Conservation (phyloP, 2,797 vertebrate genomes). For the Sebastes vulpes region DNA sequence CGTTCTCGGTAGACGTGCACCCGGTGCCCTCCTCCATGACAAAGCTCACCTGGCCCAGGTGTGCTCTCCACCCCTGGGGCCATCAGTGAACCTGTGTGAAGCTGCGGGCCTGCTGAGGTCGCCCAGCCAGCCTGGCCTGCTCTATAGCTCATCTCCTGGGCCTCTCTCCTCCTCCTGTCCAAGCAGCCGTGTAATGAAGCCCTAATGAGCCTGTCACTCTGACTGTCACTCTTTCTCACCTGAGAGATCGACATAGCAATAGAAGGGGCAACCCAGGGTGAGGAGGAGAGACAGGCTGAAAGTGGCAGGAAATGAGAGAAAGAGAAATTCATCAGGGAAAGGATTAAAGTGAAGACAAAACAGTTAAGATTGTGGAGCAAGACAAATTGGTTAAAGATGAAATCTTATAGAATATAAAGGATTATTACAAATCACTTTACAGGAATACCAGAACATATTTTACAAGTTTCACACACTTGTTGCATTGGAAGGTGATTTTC, state of each 20-base stretch:
- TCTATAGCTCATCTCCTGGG: conserved; percentile 40
- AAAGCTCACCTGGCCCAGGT: conserved; percentile 70
- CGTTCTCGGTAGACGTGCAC: conserved; percentile 23
- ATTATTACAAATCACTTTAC: not conserved
- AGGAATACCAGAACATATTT: not conserved
- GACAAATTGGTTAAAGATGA: not conserved
- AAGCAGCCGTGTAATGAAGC: conserved; percentile 75
- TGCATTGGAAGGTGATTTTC: not conserved
- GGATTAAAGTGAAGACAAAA: not conserved
- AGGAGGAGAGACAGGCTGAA: not conserved
- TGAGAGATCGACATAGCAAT: conserved; percentile 1
- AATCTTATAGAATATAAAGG: not conserved
- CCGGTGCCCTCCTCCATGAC: conserved; percentile 13
- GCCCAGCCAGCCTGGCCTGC: conserved; percentile 28
- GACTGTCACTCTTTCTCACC: conserved; percentile 59
- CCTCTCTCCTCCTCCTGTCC: conserved; percentile 61
- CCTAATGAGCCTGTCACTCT: conserved; percentile 75
- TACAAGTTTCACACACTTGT: not conserved
- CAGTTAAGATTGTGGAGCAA: not conserved
- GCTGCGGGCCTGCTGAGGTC: conserved; percentile 25
- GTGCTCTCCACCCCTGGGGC: conserved; percentile 24
- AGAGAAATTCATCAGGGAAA: not conserved
- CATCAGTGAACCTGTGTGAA: conserved; percentile 12
- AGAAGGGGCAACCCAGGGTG: not conserved
- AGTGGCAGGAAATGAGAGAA: not conserved